Evolutionary conservation across 2,888 invertebrate species (phyloP).

Genomic region (Sinohyriopsis cumingii): DNA sequence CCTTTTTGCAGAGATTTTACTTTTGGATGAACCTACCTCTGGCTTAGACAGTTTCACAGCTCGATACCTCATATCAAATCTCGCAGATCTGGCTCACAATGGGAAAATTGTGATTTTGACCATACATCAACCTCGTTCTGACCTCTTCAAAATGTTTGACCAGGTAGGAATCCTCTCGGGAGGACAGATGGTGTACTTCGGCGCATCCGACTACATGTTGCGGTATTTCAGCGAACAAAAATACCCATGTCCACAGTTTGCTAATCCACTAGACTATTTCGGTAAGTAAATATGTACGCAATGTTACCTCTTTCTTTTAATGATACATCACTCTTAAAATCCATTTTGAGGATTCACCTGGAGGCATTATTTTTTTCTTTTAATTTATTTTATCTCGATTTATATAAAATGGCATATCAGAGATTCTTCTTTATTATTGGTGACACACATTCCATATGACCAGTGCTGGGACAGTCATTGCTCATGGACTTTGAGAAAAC

Average conservation of each 20-base stretch:
- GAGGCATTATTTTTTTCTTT: no score
- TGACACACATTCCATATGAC: no score
- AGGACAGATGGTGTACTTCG: conserved; percentile 81
- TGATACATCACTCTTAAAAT: not conserved
- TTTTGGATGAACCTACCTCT: conserved; percentile 91
- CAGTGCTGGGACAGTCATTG: no score
- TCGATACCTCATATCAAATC: conserved; percentile 74
- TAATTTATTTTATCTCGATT: no score
- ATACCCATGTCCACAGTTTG: conserved; percentile 95
- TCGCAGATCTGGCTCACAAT: conserved; percentile 54
- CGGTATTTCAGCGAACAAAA: conserved; percentile 96
- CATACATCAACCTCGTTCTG: conserved; percentile 75
- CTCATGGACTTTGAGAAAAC: no score
- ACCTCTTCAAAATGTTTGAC: conserved; percentile 61
- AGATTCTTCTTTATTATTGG: no score
- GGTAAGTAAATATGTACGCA: conserved; percentile 37
- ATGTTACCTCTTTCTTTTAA: no score
- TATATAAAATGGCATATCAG: no score
- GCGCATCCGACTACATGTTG: conserved; percentile 84
- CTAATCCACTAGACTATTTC: conserved; percentile 97
- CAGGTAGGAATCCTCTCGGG: conserved; percentile 53
- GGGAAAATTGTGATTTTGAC: conserved; percentile 83
- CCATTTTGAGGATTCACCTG: no score
- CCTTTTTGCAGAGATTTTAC: conserved; percentile 88
- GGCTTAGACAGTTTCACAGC: conserved; percentile 94